Evolutionary conservation across 2,113 vertebrate genomes (phyloP).

Genomic region (Nannobrachium achirus): DNA sequence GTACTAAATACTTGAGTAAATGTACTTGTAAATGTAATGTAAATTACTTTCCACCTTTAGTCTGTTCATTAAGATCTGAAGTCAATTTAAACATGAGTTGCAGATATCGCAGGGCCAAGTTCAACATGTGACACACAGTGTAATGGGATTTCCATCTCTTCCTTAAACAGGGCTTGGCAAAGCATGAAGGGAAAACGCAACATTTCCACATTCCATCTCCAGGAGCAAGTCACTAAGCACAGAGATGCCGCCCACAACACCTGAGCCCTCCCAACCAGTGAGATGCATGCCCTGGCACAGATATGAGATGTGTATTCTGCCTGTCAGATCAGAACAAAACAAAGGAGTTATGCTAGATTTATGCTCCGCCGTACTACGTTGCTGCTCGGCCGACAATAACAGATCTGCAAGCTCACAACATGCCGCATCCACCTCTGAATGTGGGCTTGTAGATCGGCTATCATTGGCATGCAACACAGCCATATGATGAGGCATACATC

Average conservation of each 20-base stretch:
- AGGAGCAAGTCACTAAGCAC: constrained; percentile 31
- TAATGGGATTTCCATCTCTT: constrained; percentile 76
- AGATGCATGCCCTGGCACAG: constrained; percentile 31
- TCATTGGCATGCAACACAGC: too few relatives aligned
- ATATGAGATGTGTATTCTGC: constrained; percentile 37
- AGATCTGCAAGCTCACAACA: too few relatives aligned
- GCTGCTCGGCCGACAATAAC: too few relatives aligned
- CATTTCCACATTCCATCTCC: constrained; percentile 65
- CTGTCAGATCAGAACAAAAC: constrained; percentile 49
- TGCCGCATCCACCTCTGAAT: too few relatives aligned
- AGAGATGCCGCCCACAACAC: constrained; percentile 74
- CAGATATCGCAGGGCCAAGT: constrained; percentile 69
- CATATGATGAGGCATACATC: too few relatives aligned
- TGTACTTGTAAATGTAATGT: too few relatives aligned
- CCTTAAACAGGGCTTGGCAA: constrained; percentile 73
- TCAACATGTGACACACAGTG: constrained; percentile 55
- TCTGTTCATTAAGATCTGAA: constrained; percentile 70
- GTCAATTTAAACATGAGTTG: constrained; percentile 70
- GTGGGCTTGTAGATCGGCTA: too few relatives aligned
- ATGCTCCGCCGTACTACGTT: too few relatives aligned
- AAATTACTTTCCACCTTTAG: constrained; percentile 38
- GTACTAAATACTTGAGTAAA: too few relatives aligned
- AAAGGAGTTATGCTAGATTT: neutral
- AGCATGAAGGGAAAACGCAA: constrained; percentile 66
- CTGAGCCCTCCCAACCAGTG: constrained; percentile 62